Evolutionary conservation across 23 tunicate genomes (phyloP).

Genomic region (Styela plicata): DNA sequence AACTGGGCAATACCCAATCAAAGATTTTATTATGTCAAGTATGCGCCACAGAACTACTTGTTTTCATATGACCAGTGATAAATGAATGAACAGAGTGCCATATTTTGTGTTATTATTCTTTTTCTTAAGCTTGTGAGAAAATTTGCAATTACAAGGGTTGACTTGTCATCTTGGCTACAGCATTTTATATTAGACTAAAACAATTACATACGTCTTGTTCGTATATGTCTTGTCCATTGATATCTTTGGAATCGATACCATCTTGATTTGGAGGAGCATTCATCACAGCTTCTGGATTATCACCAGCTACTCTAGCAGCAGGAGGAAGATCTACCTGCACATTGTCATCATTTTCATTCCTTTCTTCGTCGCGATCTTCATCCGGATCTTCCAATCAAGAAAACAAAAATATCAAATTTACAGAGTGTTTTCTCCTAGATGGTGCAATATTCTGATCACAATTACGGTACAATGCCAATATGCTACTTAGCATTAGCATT

Average conservation of each 20-base stretch:
- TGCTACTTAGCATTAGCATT: too few relatives aligned
- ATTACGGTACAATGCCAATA: too few relatives aligned
- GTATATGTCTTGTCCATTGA: conserved; percentile 5
- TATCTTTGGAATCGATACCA: background rate
- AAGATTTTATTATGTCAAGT: too few relatives aligned
- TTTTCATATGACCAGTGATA: too few relatives aligned
- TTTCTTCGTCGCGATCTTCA: conserved; percentile 7
- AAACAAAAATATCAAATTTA: background rate
- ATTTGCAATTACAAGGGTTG: background rate
- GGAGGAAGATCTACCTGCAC: conserved; percentile 33
- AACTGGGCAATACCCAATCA: too few relatives aligned
- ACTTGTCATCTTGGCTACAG: too few relatives aligned
- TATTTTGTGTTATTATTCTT: too few relatives aligned
- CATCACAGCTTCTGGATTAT: conserved; percentile 20
- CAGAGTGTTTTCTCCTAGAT: background rate
- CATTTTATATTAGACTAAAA: too few relatives aligned
- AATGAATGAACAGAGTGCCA: too few relatives aligned
- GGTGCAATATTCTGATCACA: too few relatives aligned
- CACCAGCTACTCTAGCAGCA: conserved; percentile 5
- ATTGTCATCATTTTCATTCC: conserved; percentile 7
- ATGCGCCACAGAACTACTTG: too few relatives aligned
- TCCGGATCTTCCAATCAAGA: too few relatives aligned
- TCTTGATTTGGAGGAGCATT: background rate
- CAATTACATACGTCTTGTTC: background rate
- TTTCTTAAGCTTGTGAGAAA: background rate